Percentiles rank a stretch among this genome's conserved stretches.
phyloP scores from a whole-genome alignment of 2,888 invertebrate genomes.

The Epistrophella euchroma region DNA sequence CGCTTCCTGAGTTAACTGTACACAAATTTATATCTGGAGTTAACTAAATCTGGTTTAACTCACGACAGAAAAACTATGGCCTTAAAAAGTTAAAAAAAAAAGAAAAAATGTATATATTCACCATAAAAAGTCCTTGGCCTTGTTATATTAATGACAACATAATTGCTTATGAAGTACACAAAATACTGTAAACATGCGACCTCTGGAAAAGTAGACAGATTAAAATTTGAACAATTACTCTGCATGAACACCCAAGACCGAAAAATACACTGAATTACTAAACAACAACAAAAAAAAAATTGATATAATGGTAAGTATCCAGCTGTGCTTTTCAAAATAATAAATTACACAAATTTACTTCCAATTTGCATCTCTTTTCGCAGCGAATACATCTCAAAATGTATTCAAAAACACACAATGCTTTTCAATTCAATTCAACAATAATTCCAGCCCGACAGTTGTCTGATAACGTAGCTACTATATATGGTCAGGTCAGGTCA shows the following conservation, averaged over 20 bases:
- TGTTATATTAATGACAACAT: neutral
- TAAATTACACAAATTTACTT: conserved; percentile 15
- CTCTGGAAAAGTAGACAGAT: neutral
- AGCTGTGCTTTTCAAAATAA: neutral
- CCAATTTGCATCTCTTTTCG: conserved; percentile 6
- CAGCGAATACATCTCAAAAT: neutral
- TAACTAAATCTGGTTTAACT: too few species aligned
- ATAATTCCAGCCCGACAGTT: neutral
- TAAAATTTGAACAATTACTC: neutral
- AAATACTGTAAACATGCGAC: neutral
- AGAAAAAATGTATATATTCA: too few species aligned
- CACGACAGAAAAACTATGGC: too few species aligned
- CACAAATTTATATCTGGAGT: too few species aligned
- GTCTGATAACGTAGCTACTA: neutral
- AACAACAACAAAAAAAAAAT: neutral
- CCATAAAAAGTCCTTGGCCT: neutral
- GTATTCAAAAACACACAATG: neutral
- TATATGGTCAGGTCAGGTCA: too few species aligned
- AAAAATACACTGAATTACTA: neutral
- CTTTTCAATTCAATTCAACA: neutral
- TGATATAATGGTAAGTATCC: neutral
- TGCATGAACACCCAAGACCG: neutral
- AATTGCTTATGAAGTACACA: neutral
- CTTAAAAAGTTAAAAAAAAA: too few species aligned
- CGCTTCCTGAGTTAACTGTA: too few species aligned